Percentiles rank a stretch among this genome's conserved stretches.
Evolutionary conservation across 2,888 invertebrate species (phyloP).

Genomic region (Elegia similella): DNA sequence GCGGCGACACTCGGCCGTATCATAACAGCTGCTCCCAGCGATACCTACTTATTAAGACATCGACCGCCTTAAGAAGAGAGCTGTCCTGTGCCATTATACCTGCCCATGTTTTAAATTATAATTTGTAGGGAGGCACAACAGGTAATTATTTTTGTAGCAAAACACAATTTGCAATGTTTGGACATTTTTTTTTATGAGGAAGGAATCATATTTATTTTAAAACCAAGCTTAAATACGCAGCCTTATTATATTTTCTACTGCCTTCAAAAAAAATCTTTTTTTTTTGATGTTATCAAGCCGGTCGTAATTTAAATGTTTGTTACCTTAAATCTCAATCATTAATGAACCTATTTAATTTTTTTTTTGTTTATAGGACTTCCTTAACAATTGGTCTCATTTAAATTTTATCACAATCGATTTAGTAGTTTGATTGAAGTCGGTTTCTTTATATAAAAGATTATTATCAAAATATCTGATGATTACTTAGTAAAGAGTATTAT

Average conservation of each 20-base stretch:
- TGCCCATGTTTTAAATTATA: conserved; percentile 74
- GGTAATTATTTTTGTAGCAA: conserved; percentile 22
- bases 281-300: too few relatives aligned
- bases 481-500: too few relatives aligned
- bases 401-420: too few relatives aligned
- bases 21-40: conserved; percentile 78
- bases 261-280: too few relatives aligned
- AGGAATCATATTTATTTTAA: neutral
- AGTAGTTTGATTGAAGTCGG: too few relatives aligned
- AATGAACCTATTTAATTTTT: too few relatives aligned
- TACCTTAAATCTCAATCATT: too few relatives aligned
- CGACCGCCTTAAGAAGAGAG: conserved; percentile 55
- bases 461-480: too few relatives aligned
- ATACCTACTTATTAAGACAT: conserved; percentile 79
- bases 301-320: too few relatives aligned
- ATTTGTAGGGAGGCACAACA: conserved; percentile 42
- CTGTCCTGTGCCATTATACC: conserved; percentile 54
- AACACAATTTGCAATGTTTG: neutral
- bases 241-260: neutral
- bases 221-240: neutral
- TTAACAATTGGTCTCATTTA: too few relatives aligned
- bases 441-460: too few relatives aligned
- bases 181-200: neutral
- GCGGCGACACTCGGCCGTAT: conserved; percentile 76
- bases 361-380: too few relatives aligned